Evolutionary conservation across 1,140 invertebrate species (phyloP), one percentile per base, ranked within the genome.

Genomic region (Oryctes rhinoceros): DNA sequence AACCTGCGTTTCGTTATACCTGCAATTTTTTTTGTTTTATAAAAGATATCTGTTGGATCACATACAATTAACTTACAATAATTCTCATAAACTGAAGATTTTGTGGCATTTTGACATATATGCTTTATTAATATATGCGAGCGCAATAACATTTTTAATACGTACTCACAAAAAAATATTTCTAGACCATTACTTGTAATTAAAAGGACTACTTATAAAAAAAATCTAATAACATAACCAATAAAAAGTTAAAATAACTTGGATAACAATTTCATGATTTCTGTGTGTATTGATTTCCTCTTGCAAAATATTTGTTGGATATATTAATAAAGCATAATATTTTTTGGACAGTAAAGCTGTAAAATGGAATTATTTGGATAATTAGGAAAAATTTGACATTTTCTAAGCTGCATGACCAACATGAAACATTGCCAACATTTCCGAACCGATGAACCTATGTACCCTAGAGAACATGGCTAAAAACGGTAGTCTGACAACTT

Each of bases 91-190:
- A 79, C n/a, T 18, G 77, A 81, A 76, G 80, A 59, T 35, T 71
- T 80, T 71, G 80, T 78, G 13, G 79, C 76, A 67, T 81, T 82
- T 37, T 80, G 76, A 77, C 76, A 82, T 30, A 80, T 47, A 77
- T 82, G 76, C 77, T 82, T 82, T 49, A 76, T 76, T 76, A 82
- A 76, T 39, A 82, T 53, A 79, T 65, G 78, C 20, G 79, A 81
- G 24, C 82, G 53, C 11, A 75, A 75, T 24, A 82, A 79, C 82
- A 82, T 82, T 78, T 78, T 81, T 30, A 62, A 62, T 62, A 62
- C 15, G 7, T 18, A 13, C 53, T 62, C 13, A 62, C 65, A 24
- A 24, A 35, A 30, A 24, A 71, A 4, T n/a, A 59, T 18, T 7
- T 59, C 53, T 59, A 59, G 13, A 18, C 15, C 15, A 18, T 71